Percentiles rank a stretch among this genome's conserved stretches.
These are phyloP conservation scores for Dasyprocta punctata DNA, from an alignment of 2,113 vertebrate species.

Conservation along the genomic window DNA sequence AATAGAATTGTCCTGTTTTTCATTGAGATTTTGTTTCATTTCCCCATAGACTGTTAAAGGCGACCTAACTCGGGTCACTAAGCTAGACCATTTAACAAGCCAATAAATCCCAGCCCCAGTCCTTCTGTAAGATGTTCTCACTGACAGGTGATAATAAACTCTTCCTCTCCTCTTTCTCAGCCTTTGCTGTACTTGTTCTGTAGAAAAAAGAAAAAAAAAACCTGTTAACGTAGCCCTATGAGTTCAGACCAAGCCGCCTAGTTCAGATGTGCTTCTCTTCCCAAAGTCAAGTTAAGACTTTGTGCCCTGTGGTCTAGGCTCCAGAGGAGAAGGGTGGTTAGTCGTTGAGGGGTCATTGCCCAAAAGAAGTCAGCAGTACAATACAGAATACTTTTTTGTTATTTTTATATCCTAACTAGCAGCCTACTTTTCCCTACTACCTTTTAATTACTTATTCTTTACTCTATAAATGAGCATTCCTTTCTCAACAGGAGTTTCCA, in stretches of 20 bases:
- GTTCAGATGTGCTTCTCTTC: neutral
- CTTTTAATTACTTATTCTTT: neutral
- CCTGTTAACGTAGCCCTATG: neutral
- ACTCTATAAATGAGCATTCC: constrained; percentile 31
- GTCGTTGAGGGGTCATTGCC: neutral
- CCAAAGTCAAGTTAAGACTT: neutral
- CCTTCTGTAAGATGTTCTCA: neutral
- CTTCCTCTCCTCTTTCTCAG: neutral
- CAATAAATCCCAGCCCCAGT: neutral
- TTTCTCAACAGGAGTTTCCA: constrained; percentile 91
- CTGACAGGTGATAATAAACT: neutral
- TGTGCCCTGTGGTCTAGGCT: neutral
- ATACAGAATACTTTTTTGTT: neutral
- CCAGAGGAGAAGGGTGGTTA: neutral
- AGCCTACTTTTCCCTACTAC: neutral
- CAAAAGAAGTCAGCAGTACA: neutral
- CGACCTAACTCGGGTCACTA: constrained; percentile 44
- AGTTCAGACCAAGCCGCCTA: neutral
- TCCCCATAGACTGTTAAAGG: constrained; percentile 24
- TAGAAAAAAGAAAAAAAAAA: neutral
- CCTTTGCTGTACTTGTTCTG: neutral
- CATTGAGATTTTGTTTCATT: constrained; percentile 20
- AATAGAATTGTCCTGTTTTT: constrained; percentile 41
- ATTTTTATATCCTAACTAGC: neutral
- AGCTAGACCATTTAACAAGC: neutral